phyloP scores from a whole-genome alignment of 1,140 invertebrate species.

The Dolichoris vasculosae region DNA sequence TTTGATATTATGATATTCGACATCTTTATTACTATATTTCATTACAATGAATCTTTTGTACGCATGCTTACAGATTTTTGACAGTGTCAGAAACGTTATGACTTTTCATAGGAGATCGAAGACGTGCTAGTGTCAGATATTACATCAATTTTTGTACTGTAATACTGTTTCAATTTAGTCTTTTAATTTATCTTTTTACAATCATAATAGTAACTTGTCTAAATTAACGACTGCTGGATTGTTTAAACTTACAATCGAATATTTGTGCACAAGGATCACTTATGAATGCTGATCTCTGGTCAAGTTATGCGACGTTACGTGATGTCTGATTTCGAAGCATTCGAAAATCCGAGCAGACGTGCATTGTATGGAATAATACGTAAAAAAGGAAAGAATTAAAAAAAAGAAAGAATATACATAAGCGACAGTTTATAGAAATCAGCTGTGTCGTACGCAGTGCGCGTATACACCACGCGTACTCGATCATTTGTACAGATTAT shows the following conservation, averaged over 20 bases:
- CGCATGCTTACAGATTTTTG: no score
- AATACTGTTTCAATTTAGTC: background rate
- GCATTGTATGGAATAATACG: background rate
- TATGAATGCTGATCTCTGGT: background rate
- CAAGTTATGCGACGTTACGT: background rate
- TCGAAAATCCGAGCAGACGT: background rate
- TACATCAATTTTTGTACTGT: no score
- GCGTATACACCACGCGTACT: background rate
- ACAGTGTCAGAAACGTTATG: no score
- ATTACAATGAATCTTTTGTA: background rate
- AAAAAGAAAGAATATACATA: no score
- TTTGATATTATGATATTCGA: background rate
- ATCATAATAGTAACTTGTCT: background rate
- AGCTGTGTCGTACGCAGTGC: conserved; percentile 5
- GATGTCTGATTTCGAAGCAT: background rate
- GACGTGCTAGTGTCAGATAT: no score
- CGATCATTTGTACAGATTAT: background rate
- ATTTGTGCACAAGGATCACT: background rate
- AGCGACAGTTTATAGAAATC: conserved; percentile 19
- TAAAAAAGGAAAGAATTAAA: no score
- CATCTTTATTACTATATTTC: background rate
- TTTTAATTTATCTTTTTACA: background rate
- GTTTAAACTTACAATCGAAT: background rate
- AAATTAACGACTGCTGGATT: background rate
- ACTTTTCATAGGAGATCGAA: no score